phyloP scores from a whole-genome alignment of 2,797 vertebrate genomes.

The Enteromius viviparus region DNA sequence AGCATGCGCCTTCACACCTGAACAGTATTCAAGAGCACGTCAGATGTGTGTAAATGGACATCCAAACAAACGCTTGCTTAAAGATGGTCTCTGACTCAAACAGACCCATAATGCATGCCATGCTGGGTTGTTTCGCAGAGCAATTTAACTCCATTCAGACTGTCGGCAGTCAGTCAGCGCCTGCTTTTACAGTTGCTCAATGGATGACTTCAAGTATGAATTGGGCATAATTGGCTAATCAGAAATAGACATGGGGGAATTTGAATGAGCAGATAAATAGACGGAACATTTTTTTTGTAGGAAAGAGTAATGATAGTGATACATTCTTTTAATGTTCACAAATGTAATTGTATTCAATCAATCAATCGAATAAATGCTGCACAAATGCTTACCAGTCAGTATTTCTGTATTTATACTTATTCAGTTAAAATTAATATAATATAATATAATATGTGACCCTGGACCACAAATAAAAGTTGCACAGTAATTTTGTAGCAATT shows the following conservation, averaged over 20 bases:
- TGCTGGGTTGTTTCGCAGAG: constrained; percentile 4
- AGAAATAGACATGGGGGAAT: constrained; percentile 18
- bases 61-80: constrained; percentile 14
- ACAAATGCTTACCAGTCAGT: not conserved
- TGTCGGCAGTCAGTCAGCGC: constrained; percentile 28
- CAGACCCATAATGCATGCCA: constrained; percentile 6
- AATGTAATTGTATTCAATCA: not conserved
- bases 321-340: not conserved
- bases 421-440: not conserved
- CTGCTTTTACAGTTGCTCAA: constrained; percentile 13
- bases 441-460: not conserved
- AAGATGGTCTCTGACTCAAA: not conserved
- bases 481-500: too few relatives aligned
- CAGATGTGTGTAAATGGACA: constrained; percentile 42
- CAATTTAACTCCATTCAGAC: constrained; percentile 47
- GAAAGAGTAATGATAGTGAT: not conserved
- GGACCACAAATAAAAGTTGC: too few relatives aligned
- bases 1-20: constrained; percentile 66
- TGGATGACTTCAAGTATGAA: constrained; percentile 35
- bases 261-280: constrained; percentile 26
- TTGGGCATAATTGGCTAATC: constrained; percentile 32
- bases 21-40: constrained; percentile 54
- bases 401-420: not conserved
- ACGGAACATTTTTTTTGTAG: not conserved
- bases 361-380: not conserved